Base-by-base conservation (phyloP, 2,113 vertebrate species). In the Kobus ellipsiprymnus region DNA sequence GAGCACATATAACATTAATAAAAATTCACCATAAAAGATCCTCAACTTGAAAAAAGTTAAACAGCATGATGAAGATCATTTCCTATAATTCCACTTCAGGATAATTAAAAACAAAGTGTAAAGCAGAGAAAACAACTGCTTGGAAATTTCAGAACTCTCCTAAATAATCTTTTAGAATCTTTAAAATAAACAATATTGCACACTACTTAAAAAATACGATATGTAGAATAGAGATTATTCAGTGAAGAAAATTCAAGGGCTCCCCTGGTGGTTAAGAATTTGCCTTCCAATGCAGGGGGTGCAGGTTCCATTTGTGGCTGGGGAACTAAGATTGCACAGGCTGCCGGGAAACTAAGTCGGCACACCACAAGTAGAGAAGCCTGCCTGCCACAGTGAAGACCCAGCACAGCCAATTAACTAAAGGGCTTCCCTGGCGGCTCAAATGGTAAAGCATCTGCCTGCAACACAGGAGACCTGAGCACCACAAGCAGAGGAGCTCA, bases 261-360 rank as follows among this genome's bases (percentile, higher is more conserved):
- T 74, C 19, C 71, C 21, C 71, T 25, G 21, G 11, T 74, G 71
- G 71, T 12, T 74, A 74, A 74, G 36, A 74, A 74, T 74, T 44
- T 6, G 21, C 21, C 11, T 74, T 44, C 71, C 36, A 44, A 13
- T 40, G 71, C 71, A 74, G 71, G 67, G 19, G 21, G 36, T 0
- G 0, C 67, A 74, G 2, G 67, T 74, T 74, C 36, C 67, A 40
- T 2, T 25, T 74, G n/a, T 13, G 19, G 67, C 40, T 40, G 67
- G 36, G 67, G 21, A 40, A 7, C 36, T 74, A 40, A 74, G 36
- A 74, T 74, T 23, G 5, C 67, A 40, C 21, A 74, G n/a, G 36
- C 36, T 25, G 67, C 33, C 0, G 1, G 19, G 21, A 74, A 13
- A 23, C 67, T 74, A 25, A 74, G 67, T 11, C 2, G 0, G 36